Evolutionary conservation across 2,888 invertebrate genomes (phyloP).

Genomic region (Cephus rjabovi): DNA sequence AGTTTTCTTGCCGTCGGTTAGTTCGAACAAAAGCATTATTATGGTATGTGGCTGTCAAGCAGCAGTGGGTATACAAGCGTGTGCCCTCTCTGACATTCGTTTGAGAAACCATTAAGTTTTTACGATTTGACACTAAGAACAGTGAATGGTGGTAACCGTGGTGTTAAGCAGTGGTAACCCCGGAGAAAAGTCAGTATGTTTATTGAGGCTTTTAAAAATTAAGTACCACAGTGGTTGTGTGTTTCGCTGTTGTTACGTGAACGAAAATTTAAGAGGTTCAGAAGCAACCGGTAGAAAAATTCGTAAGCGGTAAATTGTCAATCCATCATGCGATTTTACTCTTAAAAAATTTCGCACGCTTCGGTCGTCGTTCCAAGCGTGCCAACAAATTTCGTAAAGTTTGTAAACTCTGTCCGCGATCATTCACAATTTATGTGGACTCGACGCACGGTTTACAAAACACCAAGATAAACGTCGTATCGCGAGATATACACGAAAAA

Average conservation of each 20-base stretch:
- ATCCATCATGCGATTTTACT: too few species aligned
- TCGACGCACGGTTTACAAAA: slow-evolving; percentile 48
- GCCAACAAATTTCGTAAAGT: slow-evolving; percentile 32
- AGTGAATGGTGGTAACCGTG: neutral
- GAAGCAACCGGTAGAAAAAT: neutral
- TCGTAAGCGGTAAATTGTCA: neutral
- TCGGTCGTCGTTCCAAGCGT: slow-evolving; percentile 3
- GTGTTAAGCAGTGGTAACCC: neutral
- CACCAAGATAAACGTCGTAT: slow-evolving; percentile 49
- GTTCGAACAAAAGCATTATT: neutral
- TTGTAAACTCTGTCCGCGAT: slow-evolving; percentile 48
- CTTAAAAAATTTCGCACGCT: slow-evolving; percentile 2
- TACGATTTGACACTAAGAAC: neutral
- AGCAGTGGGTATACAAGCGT: neutral
- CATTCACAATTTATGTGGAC: slow-evolving; percentile 44
- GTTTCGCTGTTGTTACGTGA: neutral
- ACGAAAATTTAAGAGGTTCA: neutral
- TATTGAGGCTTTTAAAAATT: neutral
- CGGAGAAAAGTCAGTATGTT: neutral
- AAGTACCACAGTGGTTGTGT: neutral
- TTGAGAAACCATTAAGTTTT: neutral
- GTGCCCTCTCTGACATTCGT: neutral
- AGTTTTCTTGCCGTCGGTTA: neutral
- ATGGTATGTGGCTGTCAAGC: neutral
- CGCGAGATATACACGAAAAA: slow-evolving; percentile 8